Evolutionary conservation across 2,113 vertebrate species (phyloP), one percentile per base, ranked within the genome.

Genomic region (Corythornis cristatus): DNA sequence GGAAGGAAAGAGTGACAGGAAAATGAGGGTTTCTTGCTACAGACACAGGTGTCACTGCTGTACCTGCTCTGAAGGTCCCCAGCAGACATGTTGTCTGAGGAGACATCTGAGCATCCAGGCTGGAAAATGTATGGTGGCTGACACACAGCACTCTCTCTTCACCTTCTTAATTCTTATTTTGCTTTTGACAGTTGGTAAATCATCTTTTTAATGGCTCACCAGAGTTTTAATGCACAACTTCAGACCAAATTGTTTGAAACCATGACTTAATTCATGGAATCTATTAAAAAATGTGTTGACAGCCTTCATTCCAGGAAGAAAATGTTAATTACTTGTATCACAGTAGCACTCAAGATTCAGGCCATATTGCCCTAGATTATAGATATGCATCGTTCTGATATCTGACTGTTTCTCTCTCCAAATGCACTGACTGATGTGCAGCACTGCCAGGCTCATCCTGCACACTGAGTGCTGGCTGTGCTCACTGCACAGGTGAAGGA

Each of bases 261-360:
- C 91, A 94, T 91, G 91, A 93, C 89, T 96, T 96, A 96, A 96
- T 96, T 95, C 95, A 96, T 93, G 93, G 96, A 96, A 96, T 95
- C 95, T 94, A 95, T 93, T 94, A 95, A 96, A 94, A 96, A 96
- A 95, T 77, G 95, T 95, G 94, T 95, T 96, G 96, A 96, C 96
- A 96, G 95, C 95, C 95, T 96, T 96, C 95, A 96, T 95, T 96
- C 96, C 95, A 96, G 93, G 94, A 96, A 96, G 92, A 96, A 96
- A 95, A 96, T 96, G 94, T 96, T 96, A 95, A 96, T 95, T 96
- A 96, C 94, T 96, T 96, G 94, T 94, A 96, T 95, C 95, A 96
- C 92, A 96, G 95, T 96, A 96, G 95, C 93, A 96, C 96, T 95
- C 94, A 96, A 96, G 95, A 96, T 96, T 95, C 94, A 95, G 93